phyloP scores from a whole-genome alignment of 2,888 invertebrate genomes.

The Phragmatobia fuliginosa region DNA sequence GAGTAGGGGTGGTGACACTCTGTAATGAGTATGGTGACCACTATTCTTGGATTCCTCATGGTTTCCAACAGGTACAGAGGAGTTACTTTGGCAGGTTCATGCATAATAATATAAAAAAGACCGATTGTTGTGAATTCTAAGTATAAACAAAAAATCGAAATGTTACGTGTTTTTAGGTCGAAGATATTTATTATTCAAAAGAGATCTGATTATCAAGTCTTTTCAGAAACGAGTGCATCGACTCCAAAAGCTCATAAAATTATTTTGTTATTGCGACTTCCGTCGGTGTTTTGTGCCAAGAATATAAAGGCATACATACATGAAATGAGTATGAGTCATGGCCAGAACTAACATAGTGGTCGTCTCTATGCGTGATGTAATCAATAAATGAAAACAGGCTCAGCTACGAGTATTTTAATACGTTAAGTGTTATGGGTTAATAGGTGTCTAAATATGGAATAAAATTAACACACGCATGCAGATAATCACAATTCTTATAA shows the following conservation, averaged over 20 bases:
- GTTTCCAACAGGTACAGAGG: too few species aligned
- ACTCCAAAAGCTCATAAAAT: slow-evolving; percentile 53
- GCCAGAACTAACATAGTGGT: slow-evolving; percentile 49
- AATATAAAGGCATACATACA: slow-evolving; percentile 54
- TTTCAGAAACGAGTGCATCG: slow-evolving; percentile 55
- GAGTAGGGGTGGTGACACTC: too few species aligned
- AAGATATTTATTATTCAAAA: neutral
- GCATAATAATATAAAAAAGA: too few species aligned
- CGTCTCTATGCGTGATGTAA: slow-evolving; percentile 55
- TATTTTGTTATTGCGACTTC: slow-evolving; percentile 62
- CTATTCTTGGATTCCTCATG: too few species aligned
- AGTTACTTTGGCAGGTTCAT: too few species aligned
- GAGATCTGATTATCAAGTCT: neutral
- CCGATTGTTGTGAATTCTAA: too few species aligned
- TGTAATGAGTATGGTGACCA: too few species aligned
- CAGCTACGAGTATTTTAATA: slow-evolving; percentile 31
- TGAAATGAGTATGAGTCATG: slow-evolving; percentile 58
- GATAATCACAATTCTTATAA: neutral
- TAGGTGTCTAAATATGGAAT: slow-evolving; percentile 15
- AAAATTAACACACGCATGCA: neutral
- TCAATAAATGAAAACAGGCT: slow-evolving; percentile 47
- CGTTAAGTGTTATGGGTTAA: slow-evolving; percentile 18
- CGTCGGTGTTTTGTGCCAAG: slow-evolving; percentile 66
- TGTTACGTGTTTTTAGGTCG: neutral
- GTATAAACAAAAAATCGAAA: neutral